phyloP scores from a whole-genome alignment of 2,888 invertebrate species.

The Nomada goodeniana region DNA sequence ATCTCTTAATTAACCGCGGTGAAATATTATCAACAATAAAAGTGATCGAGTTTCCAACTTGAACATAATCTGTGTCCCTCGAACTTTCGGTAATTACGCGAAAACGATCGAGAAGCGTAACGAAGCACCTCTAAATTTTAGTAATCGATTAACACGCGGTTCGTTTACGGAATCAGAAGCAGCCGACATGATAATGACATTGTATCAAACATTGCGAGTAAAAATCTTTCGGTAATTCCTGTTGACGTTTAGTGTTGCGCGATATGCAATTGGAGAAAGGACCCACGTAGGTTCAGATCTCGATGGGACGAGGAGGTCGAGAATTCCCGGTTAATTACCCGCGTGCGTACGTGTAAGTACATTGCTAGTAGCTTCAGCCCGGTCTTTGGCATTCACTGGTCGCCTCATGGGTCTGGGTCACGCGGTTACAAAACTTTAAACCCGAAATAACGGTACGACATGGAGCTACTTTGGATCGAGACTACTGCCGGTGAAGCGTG shows the following conservation, averaged over 20 bases:
- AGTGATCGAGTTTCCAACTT: background rate
- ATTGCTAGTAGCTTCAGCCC: constrained; percentile 35
- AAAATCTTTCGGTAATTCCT: too few relatives aligned
- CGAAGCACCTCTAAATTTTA: too few relatives aligned
- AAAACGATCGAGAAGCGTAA: background rate
- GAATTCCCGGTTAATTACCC: constrained; percentile 34
- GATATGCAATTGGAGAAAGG: too few relatives aligned
- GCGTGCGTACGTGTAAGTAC: constrained; percentile 12
- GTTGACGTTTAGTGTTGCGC: too few relatives aligned
- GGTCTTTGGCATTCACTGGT: constrained; percentile 59
- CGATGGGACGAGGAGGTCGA: constrained; percentile 10
- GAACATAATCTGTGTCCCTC: background rate
- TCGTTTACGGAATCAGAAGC: background rate
- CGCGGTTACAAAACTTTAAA: constrained; percentile 82
- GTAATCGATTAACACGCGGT: too few relatives aligned
- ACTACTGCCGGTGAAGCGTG: constrained; percentile 69
- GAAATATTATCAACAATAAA: background rate
- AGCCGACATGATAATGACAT: too few relatives aligned
- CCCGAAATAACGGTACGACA: constrained; percentile 81
- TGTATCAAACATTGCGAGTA: too few relatives aligned
- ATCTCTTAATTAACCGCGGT: constrained; percentile 8
- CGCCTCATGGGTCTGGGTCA: constrained; percentile 80
- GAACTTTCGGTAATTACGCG: background rate
- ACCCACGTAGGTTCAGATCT: background rate
- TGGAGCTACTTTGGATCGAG: constrained; percentile 68